These are phyloP conservation scores for Calliphora vomitoria DNA, from an alignment of 2,888 invertebrate genomes.

Conservation along the genomic window DNA sequence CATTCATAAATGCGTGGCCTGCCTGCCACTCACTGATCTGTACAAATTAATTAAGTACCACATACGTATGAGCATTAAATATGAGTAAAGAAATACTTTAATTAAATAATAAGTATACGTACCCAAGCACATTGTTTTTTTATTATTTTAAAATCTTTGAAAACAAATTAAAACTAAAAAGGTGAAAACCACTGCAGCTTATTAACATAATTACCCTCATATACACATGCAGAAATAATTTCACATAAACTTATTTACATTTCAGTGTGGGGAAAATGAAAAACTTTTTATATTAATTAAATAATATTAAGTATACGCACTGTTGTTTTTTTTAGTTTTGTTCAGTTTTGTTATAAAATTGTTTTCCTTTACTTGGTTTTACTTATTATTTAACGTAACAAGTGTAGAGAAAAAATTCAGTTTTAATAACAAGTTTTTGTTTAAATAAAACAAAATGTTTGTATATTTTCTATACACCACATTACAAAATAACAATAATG, in stretches of 20 bases:
- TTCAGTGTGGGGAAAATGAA: neutral
- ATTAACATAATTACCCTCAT: slow-evolving; percentile 9
- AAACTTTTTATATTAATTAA: slow-evolving; percentile 12
- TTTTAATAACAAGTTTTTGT: slow-evolving; percentile 13
- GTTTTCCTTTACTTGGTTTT: neutral
- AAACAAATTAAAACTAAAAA: neutral
- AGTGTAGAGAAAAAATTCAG: neutral
- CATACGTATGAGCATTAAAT: neutral
- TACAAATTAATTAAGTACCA: neutral
- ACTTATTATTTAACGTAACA: neutral
- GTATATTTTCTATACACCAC: neutral
- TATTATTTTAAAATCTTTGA: neutral
- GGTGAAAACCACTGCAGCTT: neutral
- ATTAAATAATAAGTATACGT: slow-evolving; percentile 19
- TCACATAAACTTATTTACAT: neutral
- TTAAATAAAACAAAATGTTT: neutral
- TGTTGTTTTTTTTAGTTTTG: neutral
- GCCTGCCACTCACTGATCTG: too few relatives aligned
- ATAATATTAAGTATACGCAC: slow-evolving; percentile 20
- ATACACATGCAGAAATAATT: slow-evolving; percentile 7
- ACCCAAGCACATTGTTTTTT: neutral
- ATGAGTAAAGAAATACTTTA: neutral
- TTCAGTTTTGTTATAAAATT: too few relatives aligned
- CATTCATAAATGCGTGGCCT: too few relatives aligned
- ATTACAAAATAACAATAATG: neutral